Percentiles rank a stretch among this genome's conserved stretches.
phyloP scores from a whole-genome alignment of 2,888 invertebrate species.

The Caenorhabditis becei region DNA sequence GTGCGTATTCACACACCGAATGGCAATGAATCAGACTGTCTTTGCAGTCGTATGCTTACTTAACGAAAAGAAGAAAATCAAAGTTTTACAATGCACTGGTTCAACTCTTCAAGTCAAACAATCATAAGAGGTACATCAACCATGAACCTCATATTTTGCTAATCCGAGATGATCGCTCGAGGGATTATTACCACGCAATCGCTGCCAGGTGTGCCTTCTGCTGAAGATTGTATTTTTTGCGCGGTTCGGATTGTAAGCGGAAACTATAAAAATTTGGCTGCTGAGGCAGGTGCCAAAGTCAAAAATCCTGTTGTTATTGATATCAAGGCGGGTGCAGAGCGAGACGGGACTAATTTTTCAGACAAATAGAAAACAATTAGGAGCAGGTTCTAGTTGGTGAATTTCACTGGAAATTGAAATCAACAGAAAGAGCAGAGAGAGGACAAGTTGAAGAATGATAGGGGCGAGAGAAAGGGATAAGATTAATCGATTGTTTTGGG shows the following conservation, averaged over 20 bases:
- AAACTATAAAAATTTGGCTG: background rate
- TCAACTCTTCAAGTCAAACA: background rate
- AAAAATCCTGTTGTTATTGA: background rate
- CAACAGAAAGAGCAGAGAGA: background rate
- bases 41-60: background rate
- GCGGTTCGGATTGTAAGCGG: background rate
- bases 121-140: constrained; percentile 9
- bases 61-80: background rate
- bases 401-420: background rate
- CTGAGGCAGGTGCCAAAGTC: background rate
- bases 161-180: constrained; percentile 33
- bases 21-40: constrained; percentile 5
- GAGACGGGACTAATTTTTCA: background rate
- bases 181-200: constrained; percentile 17
- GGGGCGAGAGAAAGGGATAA: constrained; percentile 1
- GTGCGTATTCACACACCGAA: constrained; percentile 29
- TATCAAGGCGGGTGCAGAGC: background rate
- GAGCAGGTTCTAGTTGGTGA: background rate
- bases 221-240: background rate
- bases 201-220: background rate
- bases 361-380: background rate
- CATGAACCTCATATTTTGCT: constrained; percentile 4
- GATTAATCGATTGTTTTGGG: constrained; percentile 45
- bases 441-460: background rate
- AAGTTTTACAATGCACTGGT: background rate